phyloP scores from a whole-genome alignment of 2,797 vertebrate genomes.

The Myripristis jacobus region DNA sequence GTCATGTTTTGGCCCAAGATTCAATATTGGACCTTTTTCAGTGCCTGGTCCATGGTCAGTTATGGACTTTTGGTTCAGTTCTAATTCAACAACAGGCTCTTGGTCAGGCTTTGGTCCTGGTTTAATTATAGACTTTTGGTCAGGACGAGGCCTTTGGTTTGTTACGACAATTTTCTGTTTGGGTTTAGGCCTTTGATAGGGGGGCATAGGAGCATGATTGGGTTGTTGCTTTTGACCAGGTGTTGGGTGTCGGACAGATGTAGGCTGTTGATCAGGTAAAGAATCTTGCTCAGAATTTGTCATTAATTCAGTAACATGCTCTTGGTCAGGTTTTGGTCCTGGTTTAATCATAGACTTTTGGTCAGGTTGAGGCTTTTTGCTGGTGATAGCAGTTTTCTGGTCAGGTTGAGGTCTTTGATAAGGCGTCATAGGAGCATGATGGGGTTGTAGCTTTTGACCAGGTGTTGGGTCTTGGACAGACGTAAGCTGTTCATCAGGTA shows the following conservation, averaged over 20 bases:
- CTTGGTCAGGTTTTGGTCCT: no score
- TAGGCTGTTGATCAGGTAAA: background rate
- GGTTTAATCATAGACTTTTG: background rate
- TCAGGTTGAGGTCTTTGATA: constrained; percentile 31
- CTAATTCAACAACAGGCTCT: no score
- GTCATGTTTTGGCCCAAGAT: background rate
- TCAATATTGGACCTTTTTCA: constrained; percentile 12
- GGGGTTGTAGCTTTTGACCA: background rate
- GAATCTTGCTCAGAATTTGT: no score
- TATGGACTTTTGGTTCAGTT: constrained; percentile 15
- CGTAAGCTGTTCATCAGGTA: background rate
- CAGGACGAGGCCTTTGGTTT: constrained; percentile 20
- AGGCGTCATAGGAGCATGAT: background rate
- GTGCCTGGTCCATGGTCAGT: constrained; percentile 10
- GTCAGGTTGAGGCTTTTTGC: constrained; percentile 17
- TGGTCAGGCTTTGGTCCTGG: no score
- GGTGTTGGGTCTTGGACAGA: constrained; percentile 32
- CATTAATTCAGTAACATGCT: no score
- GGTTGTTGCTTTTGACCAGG: constrained; percentile 22
- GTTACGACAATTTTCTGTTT: constrained; percentile 1
- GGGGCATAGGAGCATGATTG: background rate
- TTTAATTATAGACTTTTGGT: background rate
- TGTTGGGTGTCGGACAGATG: constrained; percentile 29
- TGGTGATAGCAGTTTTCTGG: constrained; percentile 4
- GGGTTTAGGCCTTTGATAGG: constrained; percentile 31